Evolutionary conservation across 2,888 invertebrate species (phyloP), one percentile per base, ranked within the genome.

Genomic region (Tenthredo mesomela): DNA sequence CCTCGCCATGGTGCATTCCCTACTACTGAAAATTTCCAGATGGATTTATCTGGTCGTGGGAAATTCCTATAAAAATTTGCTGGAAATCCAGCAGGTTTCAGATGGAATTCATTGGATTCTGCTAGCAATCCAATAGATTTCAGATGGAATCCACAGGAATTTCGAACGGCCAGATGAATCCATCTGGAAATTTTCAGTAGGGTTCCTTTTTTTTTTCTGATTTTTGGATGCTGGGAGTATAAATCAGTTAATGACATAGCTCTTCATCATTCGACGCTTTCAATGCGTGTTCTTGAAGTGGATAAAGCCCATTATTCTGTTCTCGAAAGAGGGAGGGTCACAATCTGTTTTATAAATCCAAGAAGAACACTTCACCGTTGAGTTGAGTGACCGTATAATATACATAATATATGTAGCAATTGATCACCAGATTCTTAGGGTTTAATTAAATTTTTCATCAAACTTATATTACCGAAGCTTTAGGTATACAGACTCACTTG

Each of bases 281-380:
- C 15, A n/a, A n/a, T n/a, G 3, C 18, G 50, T 50, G 50, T 50
- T 54, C 54, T 54, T n/a, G 7, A 54, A 54, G 54, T 77, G 29
- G 25, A 33, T 33, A 71, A 80, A 73, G 54, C 78, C 90, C 91
- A 92, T 92, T 92, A 92, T 92, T 92, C 91, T 92, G 92, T 92
- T 92, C 91, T 89, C 90, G 88, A 91, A 90, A 89, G 88, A 88
- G 89, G 88, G 88, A 89, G 90, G 90, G 58, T 37, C 91, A 92
- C 91, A 92, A 92, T 92, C 92, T 91, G 90, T 88, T 91, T 91
- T 92, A 91, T 92, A 91, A 92, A 92, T 80, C 61, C 33, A 65
- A 18, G 33, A 77, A 77, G 25, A 61, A 80, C 80, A 54, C 77
- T 77, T 77, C 33, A 50, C 29, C 25, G 47, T 43, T 21, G 71